Evolutionary conservation across 2,797 vertebrate species (phyloP), one percentile per base, ranked within the genome.

Genomic region (Nannoperca obscura): DNA sequence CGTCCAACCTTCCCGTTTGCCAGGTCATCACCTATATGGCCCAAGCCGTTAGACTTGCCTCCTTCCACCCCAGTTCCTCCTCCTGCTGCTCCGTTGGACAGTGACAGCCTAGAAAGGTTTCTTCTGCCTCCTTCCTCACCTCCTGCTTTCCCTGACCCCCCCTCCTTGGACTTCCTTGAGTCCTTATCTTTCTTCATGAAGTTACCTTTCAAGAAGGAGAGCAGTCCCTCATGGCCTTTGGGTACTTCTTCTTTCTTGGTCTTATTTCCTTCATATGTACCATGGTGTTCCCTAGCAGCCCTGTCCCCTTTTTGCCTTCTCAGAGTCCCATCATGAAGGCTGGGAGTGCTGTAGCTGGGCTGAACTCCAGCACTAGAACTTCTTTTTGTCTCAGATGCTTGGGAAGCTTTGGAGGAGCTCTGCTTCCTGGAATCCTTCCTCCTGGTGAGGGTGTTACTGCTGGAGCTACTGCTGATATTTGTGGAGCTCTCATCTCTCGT

Each of bases 131-230:
- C 72, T 13, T 90, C 88, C 5, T 87, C 79, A 1, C 78, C 84
- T 8, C 71, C 65, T 53, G 40, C 62, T 46, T 73, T 91, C 3
- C 38, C 58, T 24, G 80, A 89, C 1, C 94, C 94, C 0, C 61
- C 65, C 3, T 93, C 92, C 8, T 74, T 92, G 24, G 89, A 82
- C 76, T 81, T 94, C 74, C 69, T 95, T 17, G 71, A 34, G 55
- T 94, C 90, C 42, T 87, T 93, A 15, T 97, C 96, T 81, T 95
- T 97, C 90, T 92, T 96, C 53, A 95, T 62, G 78, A 97, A 96
- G 76, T 92, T 89, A 0, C 94, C 92, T 89, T 92, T 96, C 13
- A 97, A 85, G 70, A 97, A 94, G 14, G 95, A 93, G 59, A 96
- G 81, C 7, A 95, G 92, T 20, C 95, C 93, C 2, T 97, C 96